Conservation (phyloP, 2,113 vertebrate species). For the Syrrhaptes paradoxus region DNA sequence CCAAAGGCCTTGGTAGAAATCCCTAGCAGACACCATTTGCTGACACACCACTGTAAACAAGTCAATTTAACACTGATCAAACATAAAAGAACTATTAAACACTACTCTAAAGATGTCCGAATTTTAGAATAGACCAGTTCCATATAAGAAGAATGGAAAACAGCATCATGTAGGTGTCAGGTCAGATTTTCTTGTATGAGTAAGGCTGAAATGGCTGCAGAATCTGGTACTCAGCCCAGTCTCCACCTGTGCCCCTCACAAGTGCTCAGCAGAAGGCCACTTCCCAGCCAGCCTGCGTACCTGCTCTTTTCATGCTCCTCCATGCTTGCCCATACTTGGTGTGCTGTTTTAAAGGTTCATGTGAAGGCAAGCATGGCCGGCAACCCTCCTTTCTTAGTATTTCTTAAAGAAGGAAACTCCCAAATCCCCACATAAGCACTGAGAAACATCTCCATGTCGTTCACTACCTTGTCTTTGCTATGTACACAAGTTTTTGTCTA, state of each 20-base stretch:
- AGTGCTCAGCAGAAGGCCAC: not conserved
- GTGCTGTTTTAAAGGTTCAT: not conserved
- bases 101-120: not conserved
- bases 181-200: not conserved
- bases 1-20: not conserved
- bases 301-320: not conserved
- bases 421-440: not conserved
- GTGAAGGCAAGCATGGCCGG: not conserved
- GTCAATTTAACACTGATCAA: not conserved
- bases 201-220: not conserved
- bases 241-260: not conserved
- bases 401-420: not conserved
- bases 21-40: not conserved
- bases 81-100: not conserved
- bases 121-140: not conserved
- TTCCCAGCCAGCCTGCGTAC: not conserved
- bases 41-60: not conserved
- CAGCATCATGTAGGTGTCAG: not conserved
- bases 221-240: not conserved
- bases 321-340: not conserved
- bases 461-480: not conserved
- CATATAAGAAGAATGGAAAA: not conserved
- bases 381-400: not conserved
- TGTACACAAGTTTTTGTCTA: not conserved
- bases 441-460: not conserved